phyloP scores from a whole-genome alignment of 2,888 invertebrate genomes.

The Tuta absoluta region DNA sequence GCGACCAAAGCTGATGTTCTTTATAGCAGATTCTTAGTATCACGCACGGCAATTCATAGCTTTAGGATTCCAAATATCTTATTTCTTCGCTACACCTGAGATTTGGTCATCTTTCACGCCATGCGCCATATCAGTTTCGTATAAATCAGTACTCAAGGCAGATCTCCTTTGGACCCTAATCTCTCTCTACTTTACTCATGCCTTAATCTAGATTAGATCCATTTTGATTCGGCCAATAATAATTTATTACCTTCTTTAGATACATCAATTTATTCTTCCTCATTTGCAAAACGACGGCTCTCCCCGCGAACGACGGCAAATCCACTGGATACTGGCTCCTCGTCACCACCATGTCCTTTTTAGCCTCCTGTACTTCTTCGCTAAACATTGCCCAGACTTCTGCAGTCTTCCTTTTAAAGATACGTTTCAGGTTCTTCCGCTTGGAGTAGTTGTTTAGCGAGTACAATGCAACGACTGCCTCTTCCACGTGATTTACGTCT shows the following conservation, averaged over 20 bases:
- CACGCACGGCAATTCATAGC: no score
- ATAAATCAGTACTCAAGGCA: no score
- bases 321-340: conserved; percentile 83
- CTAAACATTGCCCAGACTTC: conserved; percentile 88
- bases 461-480: conserved; percentile 88
- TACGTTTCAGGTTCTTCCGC: conserved; percentile 85
- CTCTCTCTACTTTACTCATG: no score
- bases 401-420: conserved; percentile 86
- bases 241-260: conserved; percentile 75
- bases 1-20: no score
- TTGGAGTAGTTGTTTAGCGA: conserved; percentile 89
- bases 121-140: no score
- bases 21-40: no score
- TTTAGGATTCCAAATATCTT: no score
- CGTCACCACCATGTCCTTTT: conserved; percentile 84
- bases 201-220: no score
- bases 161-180: no score
- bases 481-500: conserved; percentile 89
- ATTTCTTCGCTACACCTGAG: no score
- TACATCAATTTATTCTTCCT: conserved; percentile 84
- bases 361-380: conserved; percentile 87
- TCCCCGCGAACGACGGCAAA: conserved; percentile 87
- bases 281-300: conserved; percentile 84
- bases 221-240: neutral
- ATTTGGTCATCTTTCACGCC: no score